These are phyloP conservation scores for Zaprionus ghesquierei DNA, from an alignment of 1,140 invertebrate species.

Conservation along the genomic window DNA sequence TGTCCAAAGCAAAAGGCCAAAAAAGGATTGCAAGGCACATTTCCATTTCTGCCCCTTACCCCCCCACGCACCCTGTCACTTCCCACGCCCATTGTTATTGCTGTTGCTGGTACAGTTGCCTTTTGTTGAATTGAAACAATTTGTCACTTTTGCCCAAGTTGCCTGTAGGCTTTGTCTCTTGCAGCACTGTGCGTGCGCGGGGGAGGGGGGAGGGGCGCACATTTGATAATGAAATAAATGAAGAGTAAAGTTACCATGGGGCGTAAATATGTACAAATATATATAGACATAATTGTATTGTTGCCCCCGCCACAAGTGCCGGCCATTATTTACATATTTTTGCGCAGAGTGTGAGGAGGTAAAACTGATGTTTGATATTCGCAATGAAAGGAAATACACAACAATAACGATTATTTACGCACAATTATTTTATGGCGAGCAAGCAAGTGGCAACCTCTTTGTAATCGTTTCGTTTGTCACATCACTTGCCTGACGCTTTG, in stretches of 20 bases:
- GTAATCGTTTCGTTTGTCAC: background rate
- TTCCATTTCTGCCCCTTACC: slow-evolving; percentile 18
- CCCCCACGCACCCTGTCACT: background rate
- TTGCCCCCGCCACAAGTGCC: slow-evolving; percentile 1
- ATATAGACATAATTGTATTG: slow-evolving; percentile 59
- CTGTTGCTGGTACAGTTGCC: slow-evolving; percentile 51
- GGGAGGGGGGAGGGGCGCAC: background rate
- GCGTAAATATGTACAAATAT: slow-evolving; percentile 41
- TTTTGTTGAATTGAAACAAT: slow-evolving; percentile 80
- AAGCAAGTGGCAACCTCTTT: background rate
- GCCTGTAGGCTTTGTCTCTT: slow-evolving; percentile 54
- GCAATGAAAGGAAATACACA: background rate
- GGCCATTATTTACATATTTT: slow-evolving; percentile 1
- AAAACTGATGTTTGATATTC: background rate
- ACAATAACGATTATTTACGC: background rate
- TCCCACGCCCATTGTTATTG: slow-evolving; percentile 30
- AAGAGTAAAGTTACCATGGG: slow-evolving; percentile 54
- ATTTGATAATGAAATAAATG: slow-evolving; percentile 73
- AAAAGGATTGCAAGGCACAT: slow-evolving; percentile 66
- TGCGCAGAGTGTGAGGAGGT: background rate
- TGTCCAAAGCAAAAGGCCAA: slow-evolving; percentile 31
- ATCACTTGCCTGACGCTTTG: background rate
- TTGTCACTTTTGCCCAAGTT: slow-evolving; percentile 75
- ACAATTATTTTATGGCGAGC: background rate
- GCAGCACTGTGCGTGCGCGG: background rate